Evolutionary conservation across 1,140 invertebrate species (phyloP).

Genomic region (Habropoda laboriosa): DNA sequence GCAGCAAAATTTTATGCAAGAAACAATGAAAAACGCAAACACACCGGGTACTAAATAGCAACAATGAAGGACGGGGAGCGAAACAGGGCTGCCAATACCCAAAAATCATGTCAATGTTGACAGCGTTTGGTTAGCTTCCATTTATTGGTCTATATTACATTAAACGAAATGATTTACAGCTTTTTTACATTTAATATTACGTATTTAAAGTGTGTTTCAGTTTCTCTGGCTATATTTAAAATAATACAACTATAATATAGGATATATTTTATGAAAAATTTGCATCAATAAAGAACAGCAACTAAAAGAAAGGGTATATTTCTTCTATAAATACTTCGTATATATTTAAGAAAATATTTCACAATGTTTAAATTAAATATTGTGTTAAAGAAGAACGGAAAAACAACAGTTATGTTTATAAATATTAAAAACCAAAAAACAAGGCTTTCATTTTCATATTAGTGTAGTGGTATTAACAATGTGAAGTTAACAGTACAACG

Average conservation of each 20-base stretch:
- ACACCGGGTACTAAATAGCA: slow-evolving; percentile 67
- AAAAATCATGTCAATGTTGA: slow-evolving; percentile 37
- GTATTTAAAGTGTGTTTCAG: not conserved
- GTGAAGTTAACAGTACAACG: not conserved
- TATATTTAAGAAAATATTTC: not conserved
- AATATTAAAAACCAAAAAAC: not conserved
- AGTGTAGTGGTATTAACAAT: not conserved
- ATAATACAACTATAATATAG: too few relatives aligned
- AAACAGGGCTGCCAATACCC: slow-evolving; percentile 41
- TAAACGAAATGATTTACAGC: not conserved
- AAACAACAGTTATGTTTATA: not conserved
- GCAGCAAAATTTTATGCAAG: slow-evolving; percentile 26
- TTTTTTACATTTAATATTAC: not conserved
- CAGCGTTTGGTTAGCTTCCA: slow-evolving; percentile 29
- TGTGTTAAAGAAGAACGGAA: not conserved
- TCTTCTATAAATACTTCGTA: not conserved
- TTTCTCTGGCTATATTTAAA: not conserved
- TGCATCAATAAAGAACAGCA: not conserved
- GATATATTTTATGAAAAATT: not conserved
- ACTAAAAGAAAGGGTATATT: not conserved
- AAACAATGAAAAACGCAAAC: slow-evolving; percentile 67
- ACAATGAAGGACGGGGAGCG: slow-evolving; percentile 55
- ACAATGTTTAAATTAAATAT: not conserved
- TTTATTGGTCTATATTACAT: not conserved
- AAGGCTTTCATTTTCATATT: not conserved